Conservation (phyloP, 1,140 invertebrate genomes). For the Scaptomyza hsui region DNA sequence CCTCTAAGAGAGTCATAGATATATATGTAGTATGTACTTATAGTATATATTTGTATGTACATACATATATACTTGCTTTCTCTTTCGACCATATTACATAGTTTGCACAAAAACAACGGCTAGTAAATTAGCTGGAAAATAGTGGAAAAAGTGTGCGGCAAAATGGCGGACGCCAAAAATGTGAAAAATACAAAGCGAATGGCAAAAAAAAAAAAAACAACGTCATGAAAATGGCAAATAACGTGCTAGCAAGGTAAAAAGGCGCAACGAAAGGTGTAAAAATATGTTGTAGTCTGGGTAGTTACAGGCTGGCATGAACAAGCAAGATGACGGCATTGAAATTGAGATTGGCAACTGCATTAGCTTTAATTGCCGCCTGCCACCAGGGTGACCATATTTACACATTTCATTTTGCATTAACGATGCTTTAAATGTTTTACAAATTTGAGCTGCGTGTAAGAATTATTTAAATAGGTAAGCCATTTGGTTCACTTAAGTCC, state of each 20-base stretch:
- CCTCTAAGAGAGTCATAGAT: constrained; percentile 70
- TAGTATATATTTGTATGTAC: constrained; percentile 3
- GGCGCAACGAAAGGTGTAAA: constrained; percentile 31
- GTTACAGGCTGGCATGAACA: constrained; percentile 47
- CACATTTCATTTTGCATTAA: background rate
- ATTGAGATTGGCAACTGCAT: constrained; percentile 68
- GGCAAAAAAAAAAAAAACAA: constrained; percentile 45
- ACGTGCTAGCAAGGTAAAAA: constrained; percentile 56
- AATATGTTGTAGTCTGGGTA: constrained; percentile 13
- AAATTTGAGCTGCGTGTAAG: too few species aligned
- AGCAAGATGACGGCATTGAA: constrained; percentile 63
- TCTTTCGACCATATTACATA: constrained; percentile 12
- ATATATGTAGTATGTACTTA: constrained; percentile 39
- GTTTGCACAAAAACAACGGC: constrained; percentile 70
- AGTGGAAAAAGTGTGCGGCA: constrained; percentile 74
- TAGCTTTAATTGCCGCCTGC: constrained; percentile 51
- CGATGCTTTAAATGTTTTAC: too few species aligned
- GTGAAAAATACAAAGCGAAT: constrained; percentile 41
- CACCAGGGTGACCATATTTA: background rate
- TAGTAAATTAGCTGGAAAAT: constrained; percentile 81
- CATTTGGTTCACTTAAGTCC: too few species aligned
- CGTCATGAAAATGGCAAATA: constrained; percentile 56
- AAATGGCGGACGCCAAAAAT: constrained; percentile 76
- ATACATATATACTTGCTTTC: constrained; percentile 18
- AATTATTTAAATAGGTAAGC: too few species aligned